Evolutionary conservation across 2,113 vertebrate genomes (phyloP).

Genomic region (Tyto alba): DNA sequence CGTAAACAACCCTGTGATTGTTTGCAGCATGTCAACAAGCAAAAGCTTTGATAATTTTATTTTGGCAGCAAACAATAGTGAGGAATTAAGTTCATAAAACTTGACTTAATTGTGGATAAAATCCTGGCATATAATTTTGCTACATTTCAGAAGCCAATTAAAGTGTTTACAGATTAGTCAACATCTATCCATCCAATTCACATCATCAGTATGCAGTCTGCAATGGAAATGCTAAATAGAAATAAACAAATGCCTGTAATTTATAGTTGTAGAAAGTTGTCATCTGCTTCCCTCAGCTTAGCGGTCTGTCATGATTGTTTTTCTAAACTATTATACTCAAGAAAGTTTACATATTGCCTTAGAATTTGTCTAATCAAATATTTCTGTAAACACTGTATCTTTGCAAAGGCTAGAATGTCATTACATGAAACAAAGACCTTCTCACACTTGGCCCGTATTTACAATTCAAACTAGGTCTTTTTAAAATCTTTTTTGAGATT

Average conservation of each 20-base stretch:
- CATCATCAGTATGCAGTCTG: neutral
- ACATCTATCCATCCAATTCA: constrained; percentile 12
- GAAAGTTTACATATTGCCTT: neutral
- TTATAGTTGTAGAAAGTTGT: neutral
- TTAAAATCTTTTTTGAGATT: neutral
- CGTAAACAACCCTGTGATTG: neutral
- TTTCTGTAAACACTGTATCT: neutral
- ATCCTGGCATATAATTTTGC: neutral
- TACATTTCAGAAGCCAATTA: constrained; percentile 45
- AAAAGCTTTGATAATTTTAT: constrained; percentile 16
- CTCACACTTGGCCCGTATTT: neutral
- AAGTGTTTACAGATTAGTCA: constrained; percentile 52
- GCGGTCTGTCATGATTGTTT: neutral
- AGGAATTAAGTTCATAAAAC: constrained; percentile 51
- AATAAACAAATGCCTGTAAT: constrained; percentile 31
- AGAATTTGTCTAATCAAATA: neutral
- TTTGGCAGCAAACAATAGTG: constrained; percentile 16
- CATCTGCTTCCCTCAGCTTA: neutral
- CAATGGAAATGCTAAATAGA: constrained; percentile 8
- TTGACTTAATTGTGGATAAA: constrained; percentile 53
- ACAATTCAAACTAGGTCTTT: neutral
- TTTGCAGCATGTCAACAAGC: neutral
- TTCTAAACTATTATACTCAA: neutral
- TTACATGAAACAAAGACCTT: neutral
- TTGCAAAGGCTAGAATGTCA: neutral